Evolutionary conservation across 1,140 invertebrate genomes (phyloP).

Genomic region (Druon quercuslanigerum): DNA sequence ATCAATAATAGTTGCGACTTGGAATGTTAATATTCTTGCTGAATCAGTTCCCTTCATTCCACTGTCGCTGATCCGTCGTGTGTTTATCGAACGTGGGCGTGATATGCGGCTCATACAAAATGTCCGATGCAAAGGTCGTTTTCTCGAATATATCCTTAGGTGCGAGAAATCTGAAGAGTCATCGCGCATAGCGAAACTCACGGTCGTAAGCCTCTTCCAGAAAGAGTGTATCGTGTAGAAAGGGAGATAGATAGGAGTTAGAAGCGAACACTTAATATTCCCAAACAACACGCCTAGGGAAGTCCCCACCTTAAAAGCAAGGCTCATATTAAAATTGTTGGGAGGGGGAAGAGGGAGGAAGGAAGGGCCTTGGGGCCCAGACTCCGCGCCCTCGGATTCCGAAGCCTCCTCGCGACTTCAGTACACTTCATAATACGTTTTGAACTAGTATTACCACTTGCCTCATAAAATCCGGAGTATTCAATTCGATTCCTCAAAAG

Average conservation of each 20-base stretch:
- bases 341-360: not conserved
- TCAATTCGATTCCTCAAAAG: too few species aligned
- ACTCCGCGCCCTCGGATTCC: conserved; percentile 18
- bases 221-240: not conserved
- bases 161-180: conserved; percentile 58
- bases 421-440: not conserved
- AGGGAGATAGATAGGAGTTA: not conserved
- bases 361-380: conserved; percentile 21
- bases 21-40: too few species aligned
- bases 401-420: not conserved
- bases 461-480: not conserved
- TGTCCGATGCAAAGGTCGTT: conserved; percentile 27
- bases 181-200: conserved; percentile 47
- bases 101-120: too few species aligned
- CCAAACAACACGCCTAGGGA: conserved; percentile 11
- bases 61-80: too few species aligned
- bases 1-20: too few species aligned
- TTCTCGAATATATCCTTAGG: conserved; percentile 37
- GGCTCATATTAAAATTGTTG: not conserved
- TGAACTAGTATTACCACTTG: not conserved
- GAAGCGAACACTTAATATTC: not conserved
- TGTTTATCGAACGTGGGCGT: too few species aligned
- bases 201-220: not conserved
- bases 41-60: too few species aligned
- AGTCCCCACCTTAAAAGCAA: not conserved